Evolutionary conservation across 64 coral and sea anemone genomes (phyloP).

Genomic region (Platygyra sinensis): DNA sequence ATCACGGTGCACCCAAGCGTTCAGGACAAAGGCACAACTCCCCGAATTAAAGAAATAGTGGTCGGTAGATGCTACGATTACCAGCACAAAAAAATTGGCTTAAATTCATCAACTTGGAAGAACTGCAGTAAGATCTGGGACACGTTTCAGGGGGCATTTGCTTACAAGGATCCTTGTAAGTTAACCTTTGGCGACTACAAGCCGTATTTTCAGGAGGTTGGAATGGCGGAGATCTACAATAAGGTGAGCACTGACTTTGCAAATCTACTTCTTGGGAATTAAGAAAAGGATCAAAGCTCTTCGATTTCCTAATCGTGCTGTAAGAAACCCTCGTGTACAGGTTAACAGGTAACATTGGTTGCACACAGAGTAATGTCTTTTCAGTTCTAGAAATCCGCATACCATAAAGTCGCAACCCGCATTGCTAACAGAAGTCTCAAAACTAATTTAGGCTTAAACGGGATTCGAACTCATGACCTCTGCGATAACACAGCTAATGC

Average conservation of each 20-base stretch:
- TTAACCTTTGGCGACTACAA: conserved; percentile 51
- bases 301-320: neutral
- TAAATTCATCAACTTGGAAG: neutral
- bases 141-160: conserved; percentile 28
- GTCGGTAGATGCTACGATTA: conserved; percentile 48
- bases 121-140: conserved; percentile 55
- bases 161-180: conserved; percentile 57
- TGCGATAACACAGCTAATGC: too few relatives aligned
- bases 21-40: conserved; percentile 24
- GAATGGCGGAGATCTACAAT: neutral
- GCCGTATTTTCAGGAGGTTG: conserved; percentile 42
- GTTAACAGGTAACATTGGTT: too few relatives aligned
- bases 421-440: too few relatives aligned
- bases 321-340: too few relatives aligned
- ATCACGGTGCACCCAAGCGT: neutral
- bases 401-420: too few relatives aligned
- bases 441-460: too few relatives aligned
- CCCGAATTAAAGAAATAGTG: conserved; percentile 43
- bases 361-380: too few relatives aligned
- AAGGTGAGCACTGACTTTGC: too few relatives aligned
- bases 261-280: too few relatives aligned
- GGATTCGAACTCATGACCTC: too few relatives aligned
- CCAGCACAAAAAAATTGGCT: conserved; percentile 21
- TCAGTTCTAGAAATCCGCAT: too few relatives aligned
- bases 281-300: neutral